Base-by-base conservation (phyloP, 2,888 invertebrate genomes). In the Amiota mariae region DNA sequence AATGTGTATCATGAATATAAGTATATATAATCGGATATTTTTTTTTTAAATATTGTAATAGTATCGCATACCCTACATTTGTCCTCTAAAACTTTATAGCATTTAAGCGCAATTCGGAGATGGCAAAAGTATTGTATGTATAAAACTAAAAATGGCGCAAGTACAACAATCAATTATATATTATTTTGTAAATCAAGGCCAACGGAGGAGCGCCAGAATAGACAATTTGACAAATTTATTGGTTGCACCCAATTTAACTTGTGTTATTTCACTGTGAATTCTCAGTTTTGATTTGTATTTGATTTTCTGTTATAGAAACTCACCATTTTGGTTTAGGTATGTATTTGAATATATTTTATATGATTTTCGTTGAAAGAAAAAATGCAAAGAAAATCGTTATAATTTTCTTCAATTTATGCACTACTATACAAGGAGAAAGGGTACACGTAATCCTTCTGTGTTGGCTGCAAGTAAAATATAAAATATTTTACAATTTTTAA, bases 31-130 rank as follows among this genome's bases (percentile, higher is more conserved):
- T 36, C 36, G 9, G 71, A 51, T 18, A 11, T 10, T 46, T 47
- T 24, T 15, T n/a, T 8, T 63, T 46, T 70, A 56, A 13, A 18
- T 73, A 8, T n/a, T 57, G n/a, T 10, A 66, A 8, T 66, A 24
- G n/a, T 66, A 15, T 51, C 11, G 12, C 15, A 18, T 67, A 80
- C 80, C 84, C 85, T 85, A 80, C 82, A 84, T 82, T 79, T 82
- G 84, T 79, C 85, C 84, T 82, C 83, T 84, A 77, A 77, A 36
- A 63, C 20, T 67, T 20, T 6, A 59, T 13, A 54, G 54, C 54
- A 9, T 13, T 54, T 54, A 59, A 46, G 51, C 46, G 36, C n/a
- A 59, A 10, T 13, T 48, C 56, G 56, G n/a, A n/a, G 56, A 56
- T 15, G 56, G 24, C 20, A 18, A 2, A 61, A 61, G 59, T 18